Base-by-base conservation (phyloP, 2,113 vertebrate genomes). In the Leiothrix lutea region DNA sequence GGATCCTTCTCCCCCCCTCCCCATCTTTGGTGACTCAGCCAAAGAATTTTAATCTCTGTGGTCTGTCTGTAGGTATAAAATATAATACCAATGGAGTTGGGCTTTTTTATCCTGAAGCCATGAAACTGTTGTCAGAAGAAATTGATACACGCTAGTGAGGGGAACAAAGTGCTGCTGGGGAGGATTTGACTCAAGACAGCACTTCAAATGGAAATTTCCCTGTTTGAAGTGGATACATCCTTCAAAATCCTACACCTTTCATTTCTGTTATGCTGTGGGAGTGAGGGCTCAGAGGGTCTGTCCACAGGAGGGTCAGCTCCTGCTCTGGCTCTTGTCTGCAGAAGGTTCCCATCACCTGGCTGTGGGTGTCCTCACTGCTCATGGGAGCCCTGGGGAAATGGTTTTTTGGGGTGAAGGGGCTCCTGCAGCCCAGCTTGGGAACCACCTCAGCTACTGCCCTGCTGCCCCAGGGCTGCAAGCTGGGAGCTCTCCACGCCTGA, bases 151-250 rank as follows among this genome's bases (percentile, higher is more conserved):
- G 2, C 42, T 71, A 78, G 84, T 40, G 81, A 91, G 72, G 53
- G 65, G 14, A 61, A 79, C 44, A 90, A 94, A 95, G 81, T 51
- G 79, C 65, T 91, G 40, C 71, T 95, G 90, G 95, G 88, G 80
- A 95, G 74, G 81, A 92, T 91, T 93, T 96, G 69, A 72, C 92
- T 97, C 9, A 33, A 89, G 83, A 75, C 58, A 14, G 84, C 65
- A 96, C 91, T 97, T 97, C 97, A 97, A 97, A 97, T 96, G 87
- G 94, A 94, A 97, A 93, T 94, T 80, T 95, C 89, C 82, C 93
- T 89, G 82, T 97, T 96, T 97, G 95, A 97, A 97, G 94, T 96
- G 82, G 80, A 77, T 91, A 8, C 0, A 1, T 90, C 93, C 90
- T 95, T 97, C 92, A 95, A 38, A 38, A 92, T 86, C 93, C 57